phyloP scores from a whole-genome alignment of 30 jellyfish, hydroid and myxozoan species.

The Haliclystus octoradiatus region DNA sequence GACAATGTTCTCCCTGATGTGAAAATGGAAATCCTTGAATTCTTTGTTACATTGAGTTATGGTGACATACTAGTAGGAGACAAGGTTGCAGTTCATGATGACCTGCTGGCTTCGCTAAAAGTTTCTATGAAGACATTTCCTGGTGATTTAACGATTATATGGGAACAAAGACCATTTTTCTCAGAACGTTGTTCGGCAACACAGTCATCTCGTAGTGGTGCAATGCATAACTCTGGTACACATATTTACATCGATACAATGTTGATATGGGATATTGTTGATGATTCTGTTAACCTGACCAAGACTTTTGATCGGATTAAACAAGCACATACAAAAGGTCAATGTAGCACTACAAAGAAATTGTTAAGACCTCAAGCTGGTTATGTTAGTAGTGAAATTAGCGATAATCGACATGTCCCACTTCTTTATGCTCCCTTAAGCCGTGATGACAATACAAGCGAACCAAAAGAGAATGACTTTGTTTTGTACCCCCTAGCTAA shows the following conservation, averaged over 20 bases:
- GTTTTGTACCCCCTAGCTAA: conserved; percentile 67
- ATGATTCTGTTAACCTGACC: conserved; percentile 41
- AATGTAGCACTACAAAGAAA: conserved; percentile 30
- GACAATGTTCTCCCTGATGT: background rate
- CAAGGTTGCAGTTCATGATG: too few relatives aligned
- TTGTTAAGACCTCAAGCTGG: conserved; percentile 3
- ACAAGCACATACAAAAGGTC: conserved; percentile 54
- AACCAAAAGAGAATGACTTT: background rate
- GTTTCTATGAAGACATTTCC: background rate
- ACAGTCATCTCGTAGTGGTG: conserved; percentile 3
- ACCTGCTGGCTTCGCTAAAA: too few relatives aligned
- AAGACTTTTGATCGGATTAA: conserved; percentile 28
- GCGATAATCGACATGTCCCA: conserved; percentile 4
- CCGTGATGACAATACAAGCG: background rate
- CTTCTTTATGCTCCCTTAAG: background rate
- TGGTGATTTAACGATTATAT: conserved; percentile 40
- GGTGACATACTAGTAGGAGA: background rate
- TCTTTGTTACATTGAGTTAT: background rate
- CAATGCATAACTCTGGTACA: background rate
- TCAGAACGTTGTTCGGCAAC: conserved; percentile 46
- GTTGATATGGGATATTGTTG: conserved; percentile 64
- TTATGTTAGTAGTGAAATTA: background rate
- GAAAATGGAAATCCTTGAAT: background rate
- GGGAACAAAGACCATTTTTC: conserved; percentile 76
- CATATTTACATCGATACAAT: conserved; percentile 52